A percentile compares a stretch with the other conserved stretches of the same genome.
These are phyloP conservation scores for Sphaeridia pumilis DNA, from an alignment of 2,888 invertebrate genomes.

Conservation along the genomic window DNA sequence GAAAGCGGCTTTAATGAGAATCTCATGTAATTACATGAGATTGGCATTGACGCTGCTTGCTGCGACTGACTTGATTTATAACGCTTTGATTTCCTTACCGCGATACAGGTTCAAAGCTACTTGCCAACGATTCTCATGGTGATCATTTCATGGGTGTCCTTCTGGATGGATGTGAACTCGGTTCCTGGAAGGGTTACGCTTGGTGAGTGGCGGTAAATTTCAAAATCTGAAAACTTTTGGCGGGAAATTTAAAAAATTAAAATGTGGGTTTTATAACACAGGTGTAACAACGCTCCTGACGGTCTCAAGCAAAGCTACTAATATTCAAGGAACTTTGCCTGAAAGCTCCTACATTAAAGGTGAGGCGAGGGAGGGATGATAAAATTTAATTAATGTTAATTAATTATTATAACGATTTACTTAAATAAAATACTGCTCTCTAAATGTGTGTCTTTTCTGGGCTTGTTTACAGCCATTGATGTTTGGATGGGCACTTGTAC, in stretches of 20 bases:
- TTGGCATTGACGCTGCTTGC: too few species aligned
- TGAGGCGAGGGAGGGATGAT: not conserved
- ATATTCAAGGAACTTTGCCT: slow-evolving; percentile 33
- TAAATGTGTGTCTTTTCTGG: not conserved
- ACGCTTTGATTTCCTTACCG: slow-evolving; percentile 40
- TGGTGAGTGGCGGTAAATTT: slow-evolving; percentile 37
- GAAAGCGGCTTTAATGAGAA: too few species aligned
- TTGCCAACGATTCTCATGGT: slow-evolving; percentile 48
- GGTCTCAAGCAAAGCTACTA: slow-evolving; percentile 43
- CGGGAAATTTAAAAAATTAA: not conserved
- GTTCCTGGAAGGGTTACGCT: slow-evolving; percentile 45
- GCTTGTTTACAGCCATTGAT: slow-evolving; percentile 16
- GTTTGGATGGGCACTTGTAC: slow-evolving; percentile 40
- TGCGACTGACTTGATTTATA: slow-evolving; percentile 39
- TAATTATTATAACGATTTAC: not conserved
- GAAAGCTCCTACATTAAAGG: slow-evolving; percentile 15
- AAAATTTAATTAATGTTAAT: not conserved
- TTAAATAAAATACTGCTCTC: not conserved
- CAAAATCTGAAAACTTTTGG: not conserved
- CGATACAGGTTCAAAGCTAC: slow-evolving; percentile 45
- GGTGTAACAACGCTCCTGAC: slow-evolving; percentile 44
- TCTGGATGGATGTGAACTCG: slow-evolving; percentile 47
- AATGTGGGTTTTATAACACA: not conserved
- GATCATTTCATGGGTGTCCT: slow-evolving; percentile 48
- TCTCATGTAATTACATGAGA: too few species aligned